Conservation (phyloP, 2,797 vertebrate species). For the Chelidonichthys spinosus region DNA sequence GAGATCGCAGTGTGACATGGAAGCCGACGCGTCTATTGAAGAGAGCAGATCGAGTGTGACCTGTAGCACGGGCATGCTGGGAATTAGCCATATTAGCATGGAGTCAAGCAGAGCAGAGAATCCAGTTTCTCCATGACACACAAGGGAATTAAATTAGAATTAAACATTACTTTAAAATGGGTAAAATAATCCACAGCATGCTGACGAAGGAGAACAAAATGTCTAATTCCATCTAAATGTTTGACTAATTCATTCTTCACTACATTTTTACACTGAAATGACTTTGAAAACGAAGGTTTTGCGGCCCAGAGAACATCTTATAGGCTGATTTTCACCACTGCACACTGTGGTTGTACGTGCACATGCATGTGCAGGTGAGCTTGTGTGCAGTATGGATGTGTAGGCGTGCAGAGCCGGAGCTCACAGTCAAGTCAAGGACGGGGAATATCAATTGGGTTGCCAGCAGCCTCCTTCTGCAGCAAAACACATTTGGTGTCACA, state of each 20-base stretch:
- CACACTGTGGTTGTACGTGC: conserved; percentile 21
- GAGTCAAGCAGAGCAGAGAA: conserved; percentile 30
- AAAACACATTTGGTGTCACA: conserved; percentile 28
- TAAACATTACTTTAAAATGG: background rate
- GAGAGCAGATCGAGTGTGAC: conserved; percentile 49
- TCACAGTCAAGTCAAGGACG: conserved; percentile 37
- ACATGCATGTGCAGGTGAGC: background rate
- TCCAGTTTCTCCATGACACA: conserved; percentile 6
- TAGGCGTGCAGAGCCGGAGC: conserved; percentile 19
- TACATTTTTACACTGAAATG: background rate
- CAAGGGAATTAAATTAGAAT: no score
- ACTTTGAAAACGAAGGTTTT: conserved; percentile 21
- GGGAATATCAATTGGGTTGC: conserved; percentile 15
- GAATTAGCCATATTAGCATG: conserved; percentile 44
- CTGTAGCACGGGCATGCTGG: conserved; percentile 37
- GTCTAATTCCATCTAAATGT: conserved; percentile 2
- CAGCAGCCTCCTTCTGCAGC: conserved; percentile 20
- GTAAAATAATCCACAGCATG: background rate
- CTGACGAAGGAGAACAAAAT: background rate
- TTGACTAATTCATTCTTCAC: background rate
- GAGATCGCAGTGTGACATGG: conserved; percentile 54
- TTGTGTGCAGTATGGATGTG: conserved; percentile 21
- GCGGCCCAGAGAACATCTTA: conserved; percentile 14
- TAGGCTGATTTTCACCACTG: conserved; percentile 49
- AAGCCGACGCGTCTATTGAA: conserved; percentile 52